phyloP scores from a whole-genome alignment of 2,797 vertebrate genomes.

The Megalops cyprinoides region DNA sequence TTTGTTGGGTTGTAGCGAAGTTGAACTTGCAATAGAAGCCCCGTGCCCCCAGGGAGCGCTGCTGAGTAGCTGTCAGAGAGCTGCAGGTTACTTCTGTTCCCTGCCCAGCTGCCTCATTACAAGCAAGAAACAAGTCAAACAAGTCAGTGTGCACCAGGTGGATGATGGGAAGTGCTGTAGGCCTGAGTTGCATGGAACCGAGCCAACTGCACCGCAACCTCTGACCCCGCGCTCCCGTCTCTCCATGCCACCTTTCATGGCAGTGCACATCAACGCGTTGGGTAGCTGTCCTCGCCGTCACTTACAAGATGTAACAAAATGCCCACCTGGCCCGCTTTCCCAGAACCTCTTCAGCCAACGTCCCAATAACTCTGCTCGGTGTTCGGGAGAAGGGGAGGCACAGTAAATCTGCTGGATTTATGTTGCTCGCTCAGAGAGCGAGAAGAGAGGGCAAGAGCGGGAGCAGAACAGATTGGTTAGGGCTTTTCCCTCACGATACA shows the following conservation, averaged over 20 bases:
- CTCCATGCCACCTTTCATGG: background rate
- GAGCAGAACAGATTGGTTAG: background rate
- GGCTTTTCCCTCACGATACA: slow-evolving; percentile 1
- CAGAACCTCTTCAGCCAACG: slow-evolving; percentile 11
- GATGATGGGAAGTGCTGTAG: background rate
- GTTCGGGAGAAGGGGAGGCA: background rate
- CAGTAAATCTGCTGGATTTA: slow-evolving; percentile 34
- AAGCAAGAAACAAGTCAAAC: background rate
- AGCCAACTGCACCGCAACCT: background rate
- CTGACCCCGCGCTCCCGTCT: background rate
- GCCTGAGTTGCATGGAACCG: background rate
- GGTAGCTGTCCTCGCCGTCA: background rate
- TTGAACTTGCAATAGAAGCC: background rate
- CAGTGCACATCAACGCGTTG: background rate
- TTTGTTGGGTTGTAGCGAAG: slow-evolving; percentile 4
- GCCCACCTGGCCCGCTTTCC: background rate
- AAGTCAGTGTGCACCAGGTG: background rate
- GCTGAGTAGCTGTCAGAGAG: background rate
- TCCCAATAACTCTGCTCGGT: slow-evolving; percentile 25
- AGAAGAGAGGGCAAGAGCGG: background rate
- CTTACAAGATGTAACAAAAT: slow-evolving; percentile 13
- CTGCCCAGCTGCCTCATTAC: background rate
- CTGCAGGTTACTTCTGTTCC: background rate
- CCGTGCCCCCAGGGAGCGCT: background rate
- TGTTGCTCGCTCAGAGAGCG: background rate